phyloP scores from a whole-genome alignment of 2,888 invertebrate genomes.

The Cheilosia grossa region DNA sequence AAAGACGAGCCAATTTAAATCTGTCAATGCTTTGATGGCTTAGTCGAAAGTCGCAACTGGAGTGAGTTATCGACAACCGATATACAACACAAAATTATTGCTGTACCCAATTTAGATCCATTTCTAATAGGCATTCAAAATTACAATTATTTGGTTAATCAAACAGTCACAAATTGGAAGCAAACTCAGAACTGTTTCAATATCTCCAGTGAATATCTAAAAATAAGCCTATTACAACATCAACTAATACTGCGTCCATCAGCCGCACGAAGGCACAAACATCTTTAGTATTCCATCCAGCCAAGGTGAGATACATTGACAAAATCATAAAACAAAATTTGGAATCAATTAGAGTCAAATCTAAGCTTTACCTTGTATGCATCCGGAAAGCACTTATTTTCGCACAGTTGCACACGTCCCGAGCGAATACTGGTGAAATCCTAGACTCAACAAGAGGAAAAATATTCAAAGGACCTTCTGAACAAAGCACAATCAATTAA shows the following conservation, averaged over 20 bases:
- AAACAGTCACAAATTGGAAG: neutral
- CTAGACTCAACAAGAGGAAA: constrained; percentile 10
- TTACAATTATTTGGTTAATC: neutral
- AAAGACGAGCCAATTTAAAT: too few species aligned
- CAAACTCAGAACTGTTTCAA: neutral
- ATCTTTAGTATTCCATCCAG: neutral
- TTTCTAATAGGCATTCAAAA: neutral
- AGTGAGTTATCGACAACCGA: too few species aligned
- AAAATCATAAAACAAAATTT: constrained; percentile 24
- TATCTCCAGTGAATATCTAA: neutral
- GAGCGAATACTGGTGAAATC: neutral
- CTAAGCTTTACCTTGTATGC: neutral
- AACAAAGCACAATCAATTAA: constrained; percentile 72
- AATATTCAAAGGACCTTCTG: constrained; percentile 60
- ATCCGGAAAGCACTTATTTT: neutral
- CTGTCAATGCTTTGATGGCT: too few species aligned
- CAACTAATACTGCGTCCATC: neutral
- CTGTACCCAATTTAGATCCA: too few species aligned
- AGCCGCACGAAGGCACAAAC: neutral
- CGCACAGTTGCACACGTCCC: constrained; percentile 8
- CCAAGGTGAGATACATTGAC: neutral
- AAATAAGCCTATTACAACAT: neutral
- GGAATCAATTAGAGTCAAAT: constrained; percentile 19
- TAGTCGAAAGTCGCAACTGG: too few species aligned
- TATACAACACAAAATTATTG: too few species aligned